phyloP scores from a whole-genome alignment of 2,888 invertebrate species.

The Drosophila affinis region DNA sequence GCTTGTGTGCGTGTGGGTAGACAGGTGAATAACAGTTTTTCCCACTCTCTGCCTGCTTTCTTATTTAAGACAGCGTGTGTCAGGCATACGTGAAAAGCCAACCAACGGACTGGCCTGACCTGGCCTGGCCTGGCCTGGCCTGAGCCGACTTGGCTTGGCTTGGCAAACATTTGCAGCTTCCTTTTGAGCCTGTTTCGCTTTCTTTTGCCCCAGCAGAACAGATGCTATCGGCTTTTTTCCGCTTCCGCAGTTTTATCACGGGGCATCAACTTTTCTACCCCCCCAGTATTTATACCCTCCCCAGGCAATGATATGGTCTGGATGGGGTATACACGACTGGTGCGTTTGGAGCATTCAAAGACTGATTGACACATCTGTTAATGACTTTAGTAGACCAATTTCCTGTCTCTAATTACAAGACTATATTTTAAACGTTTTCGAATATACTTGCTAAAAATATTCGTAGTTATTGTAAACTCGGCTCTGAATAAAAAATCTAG shows the following conservation, averaged over 20 bases:
- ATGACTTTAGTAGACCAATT: background rate
- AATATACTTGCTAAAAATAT: background rate
- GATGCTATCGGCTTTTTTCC: slow-evolving; percentile 70
- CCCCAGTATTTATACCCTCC: background rate
- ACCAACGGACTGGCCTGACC: slow-evolving; percentile 6
- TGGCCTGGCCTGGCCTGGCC: background rate
- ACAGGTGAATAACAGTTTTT: slow-evolving; percentile 72
- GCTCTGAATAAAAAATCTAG: background rate
- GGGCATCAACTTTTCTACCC: slow-evolving; percentile 51
- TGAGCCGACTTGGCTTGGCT: slow-evolving; percentile 33
- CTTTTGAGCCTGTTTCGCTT: slow-evolving; percentile 41
- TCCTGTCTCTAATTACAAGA: background rate
- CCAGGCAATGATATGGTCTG: background rate
- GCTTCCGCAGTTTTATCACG: slow-evolving; percentile 79
- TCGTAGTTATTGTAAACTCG: too few relatives aligned
- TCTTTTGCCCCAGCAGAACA: slow-evolving; percentile 10
- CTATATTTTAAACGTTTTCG: background rate
- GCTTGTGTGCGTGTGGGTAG: slow-evolving; percentile 40
- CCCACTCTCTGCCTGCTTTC: slow-evolving; percentile 30
- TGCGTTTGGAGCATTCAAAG: background rate
- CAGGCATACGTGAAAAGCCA: slow-evolving; percentile 63
- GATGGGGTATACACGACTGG: background rate
- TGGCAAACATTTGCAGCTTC: slow-evolving; percentile 44
- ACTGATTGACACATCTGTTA: background rate
- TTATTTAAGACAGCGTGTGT: slow-evolving; percentile 60